A percentile compares a stretch with the other conserved stretches of the same genome.
Conservation (phyloP, 1,140 invertebrate species). For the Protaetia brevitarsis region DNA sequence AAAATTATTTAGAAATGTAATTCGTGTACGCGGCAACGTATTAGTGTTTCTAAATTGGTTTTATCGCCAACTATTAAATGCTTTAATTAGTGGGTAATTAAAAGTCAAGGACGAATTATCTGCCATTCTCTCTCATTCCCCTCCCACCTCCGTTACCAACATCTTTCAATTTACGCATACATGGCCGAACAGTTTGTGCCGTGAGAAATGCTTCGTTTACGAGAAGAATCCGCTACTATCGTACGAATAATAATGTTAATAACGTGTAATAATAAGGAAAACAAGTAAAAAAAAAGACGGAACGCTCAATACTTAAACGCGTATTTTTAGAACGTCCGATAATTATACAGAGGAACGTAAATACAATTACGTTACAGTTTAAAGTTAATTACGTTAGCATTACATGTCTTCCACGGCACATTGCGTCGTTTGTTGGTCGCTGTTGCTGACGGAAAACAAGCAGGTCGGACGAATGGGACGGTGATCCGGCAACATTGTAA, state of each 20-base stretch:
- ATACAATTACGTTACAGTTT: conserved; percentile 16
- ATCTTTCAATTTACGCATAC: neutral
- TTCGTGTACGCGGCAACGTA: no score
- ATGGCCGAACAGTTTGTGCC: neutral
- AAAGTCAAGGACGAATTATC: conserved; percentile 24
- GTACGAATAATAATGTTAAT: conserved; percentile 13
- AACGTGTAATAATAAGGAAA: conserved; percentile 16
- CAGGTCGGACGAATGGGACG: no score
- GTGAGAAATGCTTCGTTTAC: conserved; percentile 15
- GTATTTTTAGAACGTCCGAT: conserved; percentile 16
- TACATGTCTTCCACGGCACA: conserved; percentile 8
- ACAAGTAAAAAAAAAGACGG: no score
- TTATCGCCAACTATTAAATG: conserved; percentile 10
- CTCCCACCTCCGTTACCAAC: neutral
- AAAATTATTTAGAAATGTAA: no score
- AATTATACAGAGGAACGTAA: conserved; percentile 18
- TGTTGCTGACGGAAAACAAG: no score
- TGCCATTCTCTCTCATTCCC: neutral
- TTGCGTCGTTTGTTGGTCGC: neutral
- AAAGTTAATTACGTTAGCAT: conserved; percentile 17
- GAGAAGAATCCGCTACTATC: neutral
- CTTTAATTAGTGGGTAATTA: conserved; percentile 27
- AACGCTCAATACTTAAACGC: conserved; percentile 5
- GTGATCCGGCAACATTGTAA: conserved; percentile 6
- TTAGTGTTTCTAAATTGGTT: neutral